A percentile compares a stretch with the other conserved stretches of the same genome.
Evolutionary conservation across 2,888 invertebrate species (phyloP).

Genomic region (Ichneumoninae sp.): DNA sequence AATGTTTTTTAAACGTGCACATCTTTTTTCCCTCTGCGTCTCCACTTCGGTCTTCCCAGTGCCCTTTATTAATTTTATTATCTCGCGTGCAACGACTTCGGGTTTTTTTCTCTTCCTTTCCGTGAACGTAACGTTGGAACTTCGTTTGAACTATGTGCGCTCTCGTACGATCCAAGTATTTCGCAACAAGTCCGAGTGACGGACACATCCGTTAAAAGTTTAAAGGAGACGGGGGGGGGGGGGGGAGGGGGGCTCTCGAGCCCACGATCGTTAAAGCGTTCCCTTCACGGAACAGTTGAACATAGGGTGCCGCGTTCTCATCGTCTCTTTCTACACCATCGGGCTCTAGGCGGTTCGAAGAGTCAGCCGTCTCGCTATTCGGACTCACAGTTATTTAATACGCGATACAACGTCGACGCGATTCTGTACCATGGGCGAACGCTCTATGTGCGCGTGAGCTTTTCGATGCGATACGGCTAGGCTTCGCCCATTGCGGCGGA

Average conservation of each 20-base stretch:
- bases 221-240: neutral
- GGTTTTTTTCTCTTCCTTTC: neutral
- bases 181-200: neutral
- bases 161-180: conserved; percentile 4
- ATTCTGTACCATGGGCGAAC: neutral
- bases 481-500: conserved; percentile 33
- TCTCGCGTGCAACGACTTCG: neutral
- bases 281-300: conserved; percentile 7
- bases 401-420: conserved; percentile 9
- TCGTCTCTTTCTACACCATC: neutral
- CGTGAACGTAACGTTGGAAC: neutral
- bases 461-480: conserved; percentile 16
- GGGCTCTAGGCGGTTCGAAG: conserved; percentile 13
- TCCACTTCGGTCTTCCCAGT: no score
- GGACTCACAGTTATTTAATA: conserved; percentile 14
- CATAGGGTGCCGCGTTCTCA: neutral
- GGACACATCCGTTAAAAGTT: neutral
- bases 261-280: conserved; percentile 35
- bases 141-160: neutral
- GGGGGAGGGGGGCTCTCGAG: conserved; percentile 17
- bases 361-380: conserved; percentile 30
- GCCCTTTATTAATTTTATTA: neutral
- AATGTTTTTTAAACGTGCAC: no score
- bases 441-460: neutral
- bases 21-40: no score